Conservation (phyloP, 2,888 invertebrate genomes). For the Cerastoderma edule region DNA sequence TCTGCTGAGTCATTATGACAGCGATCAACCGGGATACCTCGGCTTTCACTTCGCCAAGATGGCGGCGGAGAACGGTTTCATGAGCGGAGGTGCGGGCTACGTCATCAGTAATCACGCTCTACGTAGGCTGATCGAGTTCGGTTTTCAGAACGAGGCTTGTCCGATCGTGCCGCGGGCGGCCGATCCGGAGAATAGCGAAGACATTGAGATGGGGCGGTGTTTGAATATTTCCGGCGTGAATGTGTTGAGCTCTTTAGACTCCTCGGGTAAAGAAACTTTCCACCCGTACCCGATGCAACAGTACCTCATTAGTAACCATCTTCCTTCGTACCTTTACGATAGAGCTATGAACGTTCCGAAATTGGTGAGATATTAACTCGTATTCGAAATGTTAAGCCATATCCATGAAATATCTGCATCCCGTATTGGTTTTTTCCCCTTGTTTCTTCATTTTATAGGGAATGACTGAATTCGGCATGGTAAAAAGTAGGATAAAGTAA, state of each 20-base stretch:
- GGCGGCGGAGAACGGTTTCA: conserved; percentile 82
- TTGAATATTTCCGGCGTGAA: conserved; percentile 88
- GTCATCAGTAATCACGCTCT: conserved; percentile 93
- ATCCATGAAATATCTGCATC: too few relatives aligned
- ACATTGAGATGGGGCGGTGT: conserved; percentile 96
- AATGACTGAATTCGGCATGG: too few relatives aligned
- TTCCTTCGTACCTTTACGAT: conserved; percentile 57
- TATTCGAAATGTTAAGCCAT: too few relatives aligned
- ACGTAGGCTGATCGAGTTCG: conserved; percentile 89
- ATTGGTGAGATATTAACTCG: too few relatives aligned
- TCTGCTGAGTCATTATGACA: conserved; percentile 91
- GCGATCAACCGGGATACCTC: conserved; percentile 92
- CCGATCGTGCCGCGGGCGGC: conserved; percentile 85
- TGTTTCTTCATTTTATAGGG: too few relatives aligned
- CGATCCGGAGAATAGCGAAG: conserved; percentile 89
- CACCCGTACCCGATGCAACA: conserved; percentile 91
- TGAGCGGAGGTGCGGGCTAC: conserved; percentile 86
- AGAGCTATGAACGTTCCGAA: conserved; percentile 41
- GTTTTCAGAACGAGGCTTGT: conserved; percentile 85
- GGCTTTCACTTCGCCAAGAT: conserved; percentile 76
- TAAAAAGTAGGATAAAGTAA: too few relatives aligned
- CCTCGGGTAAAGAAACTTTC: conserved; percentile 92
- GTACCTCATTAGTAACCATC: conserved; percentile 53
- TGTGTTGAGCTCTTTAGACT: conserved; percentile 94
- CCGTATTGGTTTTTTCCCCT: too few relatives aligned